Evolutionary conservation across 2,888 invertebrate species (phyloP), one percentile per base, ranked within the genome.

Genomic region (Chrysopilus asiliformis): DNA sequence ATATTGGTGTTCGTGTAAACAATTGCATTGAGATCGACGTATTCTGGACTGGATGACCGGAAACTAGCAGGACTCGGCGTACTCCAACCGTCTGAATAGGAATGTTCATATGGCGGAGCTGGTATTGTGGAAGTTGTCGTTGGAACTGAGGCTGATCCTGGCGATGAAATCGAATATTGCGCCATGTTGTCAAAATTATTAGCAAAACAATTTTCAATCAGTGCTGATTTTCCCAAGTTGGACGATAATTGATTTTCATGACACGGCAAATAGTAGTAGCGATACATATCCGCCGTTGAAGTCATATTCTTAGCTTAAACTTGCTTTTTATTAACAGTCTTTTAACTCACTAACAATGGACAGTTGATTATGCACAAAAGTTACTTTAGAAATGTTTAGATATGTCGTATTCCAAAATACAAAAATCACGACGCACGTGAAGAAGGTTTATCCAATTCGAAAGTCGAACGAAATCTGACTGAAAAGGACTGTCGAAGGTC

Each of bases 81-180:
- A 42, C 60, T 54, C 64, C 62, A 62, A 34, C 64, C 64, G 48
- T 62, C 64, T 3, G 62, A 62, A 18, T 58, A 62, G 32, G 61
- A 55, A 24, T 39, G 26, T 12, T 38, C 29, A 22, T 44, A 37
- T n/a, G n/a, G n/a, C n/a, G n/a, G n/a, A n/a, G n/a, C n/a, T n/a
- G n/a, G n/a, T n/a, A n/a, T n/a, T 6, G 36, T 36, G 4, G 32
- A 13, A 4, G 32, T 28, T 10, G 14, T 18, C 18, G n/a, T 36
- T 9, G 24, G 4, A 20, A 10, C 17, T 10, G 26, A 8, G n/a
- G n/a, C n/a, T n/a, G n/a, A n/a, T n/a, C n/a, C n/a, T n/a, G n/a
- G n/a, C n/a, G n/a, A n/a, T n/a, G 36, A 15, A 8, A 30, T 13
- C 5, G 36, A 15, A 28, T 29, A 39, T 9, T 35, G 39, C 25